These are phyloP conservation scores for Suillia variegata DNA, from an alignment of 2,888 invertebrate genomes.

Conservation along the genomic window DNA sequence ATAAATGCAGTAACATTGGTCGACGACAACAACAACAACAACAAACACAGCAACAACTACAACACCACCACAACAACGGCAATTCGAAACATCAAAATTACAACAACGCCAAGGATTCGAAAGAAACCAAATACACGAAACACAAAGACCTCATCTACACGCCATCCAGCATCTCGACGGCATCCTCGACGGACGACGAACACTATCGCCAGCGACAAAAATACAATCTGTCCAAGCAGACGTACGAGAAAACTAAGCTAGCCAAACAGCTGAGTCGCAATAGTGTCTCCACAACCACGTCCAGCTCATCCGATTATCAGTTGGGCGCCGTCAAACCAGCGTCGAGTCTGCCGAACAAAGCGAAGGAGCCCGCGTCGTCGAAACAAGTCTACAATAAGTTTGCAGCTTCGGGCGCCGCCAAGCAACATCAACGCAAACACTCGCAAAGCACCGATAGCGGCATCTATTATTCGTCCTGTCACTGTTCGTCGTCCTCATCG, in stretches of 20 bases:
- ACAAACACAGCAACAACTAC: slow-evolving; percentile 14
- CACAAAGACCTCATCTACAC: slow-evolving; percentile 43
- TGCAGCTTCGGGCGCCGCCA: background rate
- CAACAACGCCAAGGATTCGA: slow-evolving; percentile 28
- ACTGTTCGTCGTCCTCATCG: slow-evolving; percentile 48
- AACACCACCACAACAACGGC: slow-evolving; percentile 28
- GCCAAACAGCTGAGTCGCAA: slow-evolving; percentile 30
- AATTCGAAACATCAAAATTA: slow-evolving; percentile 20
- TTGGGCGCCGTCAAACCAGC: background rate
- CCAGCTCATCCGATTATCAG: background rate
- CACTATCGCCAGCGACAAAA: slow-evolving; percentile 47
- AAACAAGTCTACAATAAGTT: background rate
- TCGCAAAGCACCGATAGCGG: slow-evolving; percentile 56
- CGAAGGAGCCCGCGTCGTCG: too few relatives aligned
- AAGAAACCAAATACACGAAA: slow-evolving; percentile 27
- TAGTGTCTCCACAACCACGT: slow-evolving; percentile 22
- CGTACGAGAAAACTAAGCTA: slow-evolving; percentile 46
- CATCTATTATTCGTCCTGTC: slow-evolving; percentile 55
- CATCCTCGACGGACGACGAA: slow-evolving; percentile 40
- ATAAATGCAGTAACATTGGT: slow-evolving; percentile 42
- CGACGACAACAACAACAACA: slow-evolving; percentile 43
- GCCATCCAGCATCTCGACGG: slow-evolving; percentile 40
- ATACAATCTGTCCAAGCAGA: slow-evolving; percentile 48
- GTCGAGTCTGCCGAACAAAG: too few relatives aligned
- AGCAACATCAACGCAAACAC: slow-evolving; percentile 30